A percentile compares a stretch with the other conserved stretches of the same genome.
Conservation (phyloP, 2,113 vertebrate species). For the Arenaria interpres region DNA sequence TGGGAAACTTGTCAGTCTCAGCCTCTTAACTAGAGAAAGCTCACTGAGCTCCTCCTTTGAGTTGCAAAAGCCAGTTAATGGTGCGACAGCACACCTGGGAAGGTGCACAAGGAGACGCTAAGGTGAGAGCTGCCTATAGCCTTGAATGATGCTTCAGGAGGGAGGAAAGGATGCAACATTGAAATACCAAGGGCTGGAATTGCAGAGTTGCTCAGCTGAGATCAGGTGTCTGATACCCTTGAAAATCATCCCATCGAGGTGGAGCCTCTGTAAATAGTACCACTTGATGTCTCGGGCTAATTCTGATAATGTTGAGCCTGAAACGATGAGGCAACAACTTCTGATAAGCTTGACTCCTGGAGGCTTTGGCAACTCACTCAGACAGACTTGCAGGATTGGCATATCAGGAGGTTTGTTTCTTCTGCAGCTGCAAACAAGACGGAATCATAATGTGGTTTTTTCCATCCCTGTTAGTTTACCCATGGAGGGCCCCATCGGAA, state of each 20-base stretch:
- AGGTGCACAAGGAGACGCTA: not conserved
- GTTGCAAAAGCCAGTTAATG: not conserved
- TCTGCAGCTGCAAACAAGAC: not conserved
- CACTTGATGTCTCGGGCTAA: not conserved
- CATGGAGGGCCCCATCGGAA: not conserved
- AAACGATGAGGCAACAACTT: not conserved
- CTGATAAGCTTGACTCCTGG: not conserved
- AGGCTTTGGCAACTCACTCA: not conserved
- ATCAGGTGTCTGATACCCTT: not conserved
- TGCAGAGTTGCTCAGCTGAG: not conserved
- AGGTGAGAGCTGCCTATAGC: not conserved
- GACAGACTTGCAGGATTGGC: not conserved
- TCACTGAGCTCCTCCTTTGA: not conserved
- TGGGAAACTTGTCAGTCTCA: constrained; percentile 21
- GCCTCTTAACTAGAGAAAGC: not conserved
- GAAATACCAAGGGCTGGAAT: not conserved
- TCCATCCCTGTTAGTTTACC: not conserved
- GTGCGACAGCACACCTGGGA: not conserved
- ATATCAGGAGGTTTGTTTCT: not conserved
- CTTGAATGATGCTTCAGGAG: not conserved
- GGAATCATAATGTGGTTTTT: not conserved
- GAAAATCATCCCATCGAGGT: not conserved
- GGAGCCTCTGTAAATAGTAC: not conserved
- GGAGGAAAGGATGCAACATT: not conserved
- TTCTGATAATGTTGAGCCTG: not conserved